Evolutionary conservation across 2,888 invertebrate genomes (phyloP).

Genomic region (Athripsodes cinereus): DNA sequence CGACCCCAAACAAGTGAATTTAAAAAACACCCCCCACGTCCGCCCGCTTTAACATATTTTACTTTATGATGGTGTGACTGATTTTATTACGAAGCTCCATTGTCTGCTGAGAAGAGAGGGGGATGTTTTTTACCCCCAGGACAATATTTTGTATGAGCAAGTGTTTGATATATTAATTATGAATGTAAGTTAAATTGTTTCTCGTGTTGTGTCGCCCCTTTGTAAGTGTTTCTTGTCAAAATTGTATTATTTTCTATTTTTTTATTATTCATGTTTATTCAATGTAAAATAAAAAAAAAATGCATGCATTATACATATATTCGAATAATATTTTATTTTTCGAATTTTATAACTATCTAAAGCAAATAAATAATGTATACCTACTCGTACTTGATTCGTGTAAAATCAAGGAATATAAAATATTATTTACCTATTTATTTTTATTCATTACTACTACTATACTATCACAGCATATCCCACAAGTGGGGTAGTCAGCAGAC

Average conservation of each 20-base stretch:
- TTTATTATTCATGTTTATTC: too few relatives aligned
- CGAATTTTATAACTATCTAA: too few relatives aligned
- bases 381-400: too few relatives aligned
- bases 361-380: too few relatives aligned
- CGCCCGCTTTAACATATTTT: slow-evolving; percentile 25
- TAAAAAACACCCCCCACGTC: slow-evolving; percentile 19
- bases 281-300: too few relatives aligned
- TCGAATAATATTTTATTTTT: too few relatives aligned
- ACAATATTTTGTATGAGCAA: slow-evolving; percentile 22
- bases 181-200: slow-evolving; percentile 24
- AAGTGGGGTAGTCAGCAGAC: too few relatives aligned
- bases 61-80: slow-evolving; percentile 27
- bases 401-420: too few relatives aligned
- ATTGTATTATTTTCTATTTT: neutral
- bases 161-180: slow-evolving; percentile 27
- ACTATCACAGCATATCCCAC: too few relatives aligned
- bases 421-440: too few relatives aligned
- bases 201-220: slow-evolving; percentile 9
- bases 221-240: neutral
- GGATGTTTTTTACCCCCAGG: slow-evolving; percentile 20
- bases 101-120: slow-evolving; percentile 11
- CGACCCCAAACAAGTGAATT: slow-evolving; percentile 34
- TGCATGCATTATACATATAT: too few relatives aligned
- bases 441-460: too few relatives aligned
- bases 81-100: slow-evolving; percentile 24